Base-by-base conservation (phyloP, 2,113 vertebrate species). In the Coregonus clupeaformis region DNA sequence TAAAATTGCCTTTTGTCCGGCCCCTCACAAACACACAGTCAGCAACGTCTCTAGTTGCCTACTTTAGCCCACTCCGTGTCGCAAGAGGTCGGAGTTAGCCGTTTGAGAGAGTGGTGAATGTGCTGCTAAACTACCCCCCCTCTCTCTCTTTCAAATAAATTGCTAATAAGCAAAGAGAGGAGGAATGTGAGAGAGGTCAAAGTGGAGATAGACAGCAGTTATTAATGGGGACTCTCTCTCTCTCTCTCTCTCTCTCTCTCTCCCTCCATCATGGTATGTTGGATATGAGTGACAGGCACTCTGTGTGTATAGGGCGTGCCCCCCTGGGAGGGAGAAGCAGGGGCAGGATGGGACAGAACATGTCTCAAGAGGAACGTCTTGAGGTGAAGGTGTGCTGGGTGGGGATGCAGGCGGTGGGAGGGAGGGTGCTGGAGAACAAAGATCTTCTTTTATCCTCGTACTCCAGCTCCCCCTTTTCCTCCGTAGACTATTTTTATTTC, bases 31-130 rank as follows among this genome's bases (percentile, higher is more conserved):
- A 36, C 32, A 9, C 36, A 36, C 36, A 2, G 6, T 36, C 7
- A 36, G 36, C 1, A 36, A 2, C 27, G 27, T 27, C 27, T 27
- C 27, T 36, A 89, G 83, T 82, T 85, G 88, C 90, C 90, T 92
- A 32, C 32, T 93, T 93, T 91, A 91, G 80, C 83, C 75, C 76
- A 62, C 27, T 36, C 32, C 32, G 32, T 32, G 32, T 1, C 32
- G 32, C 32, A 32, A 32, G 32, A 32, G 32, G 32, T 5, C 6
- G 6, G 32, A 32, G 32, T 32, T 32, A 32, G 32, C 32, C 32
- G 1, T 32, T 32, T 32, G 32, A 32, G 32, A 32, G 30, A 32
- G 32, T 0, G 32, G 32, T 32, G 32, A 32, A 32, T 32, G 32
- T 32, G 32, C 32, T 32, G 32, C 32, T 32, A 32, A n/a, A n/a